These are phyloP conservation scores for Hydrolagus colliei DNA, from an alignment of 2,797 vertebrate genomes.

Conservation along the genomic window DNA sequence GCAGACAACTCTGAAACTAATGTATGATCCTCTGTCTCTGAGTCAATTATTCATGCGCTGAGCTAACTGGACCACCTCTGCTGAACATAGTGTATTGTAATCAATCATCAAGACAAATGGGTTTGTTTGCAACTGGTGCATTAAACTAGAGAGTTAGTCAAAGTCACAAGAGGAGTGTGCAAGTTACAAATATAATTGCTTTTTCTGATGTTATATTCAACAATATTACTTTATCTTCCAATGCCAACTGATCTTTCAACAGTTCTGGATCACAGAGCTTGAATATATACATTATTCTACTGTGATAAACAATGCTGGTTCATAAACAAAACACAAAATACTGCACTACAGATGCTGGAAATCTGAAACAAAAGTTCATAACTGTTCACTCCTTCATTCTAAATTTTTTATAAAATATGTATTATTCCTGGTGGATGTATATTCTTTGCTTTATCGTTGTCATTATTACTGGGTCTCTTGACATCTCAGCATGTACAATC, in stretches of 20 bases:
- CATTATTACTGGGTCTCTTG: too few relatives aligned
- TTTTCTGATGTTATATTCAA: not conserved
- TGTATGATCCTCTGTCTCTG: not conserved
- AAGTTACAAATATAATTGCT: not conserved
- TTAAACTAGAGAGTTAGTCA: not conserved
- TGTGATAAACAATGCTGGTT: too few relatives aligned
- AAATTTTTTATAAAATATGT: too few relatives aligned
- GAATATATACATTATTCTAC: not conserved
- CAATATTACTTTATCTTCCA: not conserved
- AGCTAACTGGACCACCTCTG: not conserved
- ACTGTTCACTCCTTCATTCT: too few relatives aligned
- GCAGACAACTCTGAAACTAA: slow-evolving; percentile 5
- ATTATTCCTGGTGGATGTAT: too few relatives aligned
- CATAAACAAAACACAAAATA: too few relatives aligned
- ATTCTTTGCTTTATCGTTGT: too few relatives aligned
- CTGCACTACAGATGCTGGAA: too few relatives aligned
- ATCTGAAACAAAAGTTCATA: too few relatives aligned
- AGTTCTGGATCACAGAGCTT: not conserved
- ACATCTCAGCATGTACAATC: too few relatives aligned
- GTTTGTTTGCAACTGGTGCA: not conserved
- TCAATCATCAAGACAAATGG: slow-evolving; percentile 8
- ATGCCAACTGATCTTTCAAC: not conserved
- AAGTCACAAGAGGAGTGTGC: not conserved
- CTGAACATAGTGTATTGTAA: not conserved
- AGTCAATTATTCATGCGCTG: not conserved